These are phyloP conservation scores for Danio jaintianensis DNA, from an alignment of 2,797 vertebrate genomes.

Conservation along the genomic window DNA sequence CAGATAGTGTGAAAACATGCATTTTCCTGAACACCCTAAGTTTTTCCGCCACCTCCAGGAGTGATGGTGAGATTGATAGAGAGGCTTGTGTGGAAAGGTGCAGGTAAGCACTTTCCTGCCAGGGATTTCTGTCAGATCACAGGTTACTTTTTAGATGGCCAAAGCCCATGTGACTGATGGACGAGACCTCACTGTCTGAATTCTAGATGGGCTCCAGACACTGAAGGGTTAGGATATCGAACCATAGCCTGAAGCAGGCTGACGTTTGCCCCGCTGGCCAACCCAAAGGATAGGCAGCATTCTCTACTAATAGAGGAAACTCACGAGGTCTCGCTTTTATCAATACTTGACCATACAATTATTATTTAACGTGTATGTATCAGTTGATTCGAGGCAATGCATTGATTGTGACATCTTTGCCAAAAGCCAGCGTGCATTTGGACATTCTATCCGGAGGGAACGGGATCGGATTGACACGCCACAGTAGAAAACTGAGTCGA, in stretches of 20 bases:
- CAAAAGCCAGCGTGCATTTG: constrained; percentile 80
- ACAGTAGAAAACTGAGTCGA: constrained; percentile 31
- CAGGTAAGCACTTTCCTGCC: constrained; percentile 66
- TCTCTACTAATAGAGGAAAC: constrained; percentile 30
- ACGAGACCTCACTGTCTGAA: constrained; percentile 62
- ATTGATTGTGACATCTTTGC: constrained; percentile 76
- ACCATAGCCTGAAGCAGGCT: constrained; percentile 31
- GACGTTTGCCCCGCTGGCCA: constrained; percentile 19
- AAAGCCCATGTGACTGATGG: constrained; percentile 66
- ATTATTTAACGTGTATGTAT: constrained; percentile 84
- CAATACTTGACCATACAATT: constrained; percentile 81
- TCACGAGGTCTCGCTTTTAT: constrained; percentile 61
- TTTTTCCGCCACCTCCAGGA: constrained; percentile 23
- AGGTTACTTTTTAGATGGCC: constrained; percentile 65
- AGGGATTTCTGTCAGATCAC: constrained; percentile 60
- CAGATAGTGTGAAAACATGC: constrained; percentile 30
- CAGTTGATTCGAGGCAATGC: constrained; percentile 71
- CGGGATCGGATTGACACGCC: constrained; percentile 70
- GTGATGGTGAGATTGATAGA: constrained; percentile 63
- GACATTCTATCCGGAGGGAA: constrained; percentile 73
- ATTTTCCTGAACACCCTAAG: constrained; percentile 19
- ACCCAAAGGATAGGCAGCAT: constrained; percentile 21
- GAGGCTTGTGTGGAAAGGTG: constrained; percentile 59
- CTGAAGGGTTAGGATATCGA: constrained; percentile 54
- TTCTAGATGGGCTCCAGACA: constrained; percentile 57